These are phyloP conservation scores for Rousettus leschenaultii DNA, from an alignment of 2,113 vertebrate genomes.

Conservation along the genomic window DNA sequence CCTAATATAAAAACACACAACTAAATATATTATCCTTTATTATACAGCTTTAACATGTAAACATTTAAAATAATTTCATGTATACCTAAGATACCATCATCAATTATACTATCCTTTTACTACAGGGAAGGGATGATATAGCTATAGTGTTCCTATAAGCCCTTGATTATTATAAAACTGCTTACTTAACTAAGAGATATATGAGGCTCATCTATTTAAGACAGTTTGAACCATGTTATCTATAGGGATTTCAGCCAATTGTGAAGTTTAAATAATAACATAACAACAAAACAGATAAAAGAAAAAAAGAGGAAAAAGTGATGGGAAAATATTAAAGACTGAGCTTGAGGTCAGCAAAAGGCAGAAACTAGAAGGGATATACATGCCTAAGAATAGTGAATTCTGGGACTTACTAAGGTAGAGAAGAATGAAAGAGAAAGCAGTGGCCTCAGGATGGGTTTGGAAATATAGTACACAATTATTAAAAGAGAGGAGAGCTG, in stretches of 20 bases:
- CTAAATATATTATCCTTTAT: conserved; percentile 29
- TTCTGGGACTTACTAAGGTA: background rate
- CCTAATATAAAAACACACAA: conserved; percentile 75
- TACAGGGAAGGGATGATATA: background rate
- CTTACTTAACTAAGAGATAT: background rate
- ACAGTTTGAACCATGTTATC: background rate
- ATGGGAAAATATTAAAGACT: background rate
- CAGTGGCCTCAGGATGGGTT: background rate
- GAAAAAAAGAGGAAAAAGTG: background rate
- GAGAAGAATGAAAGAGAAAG: conserved; percentile 12
- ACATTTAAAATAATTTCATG: background rate
- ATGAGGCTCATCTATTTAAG: background rate
- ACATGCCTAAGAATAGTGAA: background rate
- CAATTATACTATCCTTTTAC: conserved; percentile 21
- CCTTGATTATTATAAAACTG: conserved; percentile 22
- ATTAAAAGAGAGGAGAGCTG: background rate
- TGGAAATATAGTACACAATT: background rate
- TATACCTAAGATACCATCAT: background rate
- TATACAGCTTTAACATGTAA: background rate
- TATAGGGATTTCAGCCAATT: background rate
- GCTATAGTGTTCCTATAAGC: background rate
- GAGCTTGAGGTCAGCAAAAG: background rate
- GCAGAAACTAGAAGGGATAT: background rate
- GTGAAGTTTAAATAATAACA: background rate
- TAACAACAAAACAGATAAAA: background rate